Evolutionary conservation across 53 echinoderm and acorn worm species (phyloP), one percentile per base, ranked within the genome.

Genomic region (Echinarachnius parma): DNA sequence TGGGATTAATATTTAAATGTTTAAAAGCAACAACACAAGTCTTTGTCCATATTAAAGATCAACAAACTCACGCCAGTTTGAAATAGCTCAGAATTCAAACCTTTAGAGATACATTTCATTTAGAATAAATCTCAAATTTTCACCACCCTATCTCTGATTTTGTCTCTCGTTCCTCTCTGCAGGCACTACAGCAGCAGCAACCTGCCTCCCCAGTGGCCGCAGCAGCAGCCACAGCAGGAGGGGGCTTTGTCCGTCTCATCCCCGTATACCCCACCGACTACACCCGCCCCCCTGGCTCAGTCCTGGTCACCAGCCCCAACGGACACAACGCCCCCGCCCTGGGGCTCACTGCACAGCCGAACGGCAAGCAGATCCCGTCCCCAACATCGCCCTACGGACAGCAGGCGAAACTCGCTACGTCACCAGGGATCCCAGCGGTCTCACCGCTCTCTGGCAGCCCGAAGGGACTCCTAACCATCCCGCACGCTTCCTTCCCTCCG

Each of bases 211-310:
- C 60, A 58, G 37, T 81, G 61, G 34, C 39, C 55, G 87, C 77
- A 31, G 62, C 81, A 28, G 76, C 77, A n/a, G 78, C 90, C 11
- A 65, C 80, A 11, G 69, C 62, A 26, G 86, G 80, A n/a, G 80
- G 84, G 14, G 86, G 80, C 72, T 91, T 84, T 46, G 65, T 96
- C 11, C 85, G 96, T 15, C 83, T 96, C 61, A 88, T 96, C 34
- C 96, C 91, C 48, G 86, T 96, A 27, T 96, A 96, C 49, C 96
- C 96, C 67, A 84, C 84, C 62, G 96, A 96, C 68, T 87, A 85
- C 36, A 80, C 82, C 23, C 78, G 76, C 53, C 86, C 82, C 54
- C 86, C 86, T 14, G 93, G 77, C 20, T 86, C 89, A 9, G 82
- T 80, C 31, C 80, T 93, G 21, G 86, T 89, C 49, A 75, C 86